Percentiles rank a stretch among this genome's conserved stretches.
These are phyloP conservation scores for Ametastegia equiseti DNA, from an alignment of 2,888 invertebrate species.

Conservation along the genomic window DNA sequence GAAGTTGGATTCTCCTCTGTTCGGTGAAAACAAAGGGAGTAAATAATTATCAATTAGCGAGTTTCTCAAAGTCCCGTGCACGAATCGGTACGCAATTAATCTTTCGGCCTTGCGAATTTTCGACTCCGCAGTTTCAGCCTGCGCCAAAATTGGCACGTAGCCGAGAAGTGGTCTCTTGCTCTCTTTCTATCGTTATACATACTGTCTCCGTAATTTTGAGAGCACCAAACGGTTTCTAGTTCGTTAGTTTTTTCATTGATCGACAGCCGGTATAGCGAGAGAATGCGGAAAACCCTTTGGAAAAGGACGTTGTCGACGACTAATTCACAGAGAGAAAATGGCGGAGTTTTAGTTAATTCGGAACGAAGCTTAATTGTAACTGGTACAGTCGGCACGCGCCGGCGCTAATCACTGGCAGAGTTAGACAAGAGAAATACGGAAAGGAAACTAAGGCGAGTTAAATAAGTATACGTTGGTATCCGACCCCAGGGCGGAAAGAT, in stretches of 20 bases:
- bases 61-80: neutral
- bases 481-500: neutral
- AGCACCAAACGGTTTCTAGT: slow-evolving; percentile 30
- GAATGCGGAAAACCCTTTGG: neutral
- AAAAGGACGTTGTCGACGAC: too few species aligned
- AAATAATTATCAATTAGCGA: slow-evolving; percentile 29
- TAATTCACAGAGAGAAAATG: slow-evolving; percentile 5
- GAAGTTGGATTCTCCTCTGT: neutral
- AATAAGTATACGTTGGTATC: neutral
- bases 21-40: slow-evolving; percentile 5
- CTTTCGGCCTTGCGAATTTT: neutral
- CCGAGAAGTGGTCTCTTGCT: slow-evolving; percentile 35
- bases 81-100: slow-evolving; percentile 3
- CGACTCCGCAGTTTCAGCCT: neutral
- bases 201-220: slow-evolving; percentile 3
- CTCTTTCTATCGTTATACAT: too few species aligned
- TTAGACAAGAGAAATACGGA: neutral
- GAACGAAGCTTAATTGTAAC: slow-evolving; percentile 47
- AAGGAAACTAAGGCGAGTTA: neutral
- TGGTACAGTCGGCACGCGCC: slow-evolving; percentile 26
- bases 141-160: slow-evolving; percentile 27
- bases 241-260: slow-evolving; percentile 45
- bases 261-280: neutral
- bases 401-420: slow-evolving; percentile 19
- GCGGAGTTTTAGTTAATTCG: slow-evolving; percentile 42